Evolutionary conservation across 2,888 invertebrate species (phyloP).

Genomic region (Rhaphigaster nebulosa): DNA sequence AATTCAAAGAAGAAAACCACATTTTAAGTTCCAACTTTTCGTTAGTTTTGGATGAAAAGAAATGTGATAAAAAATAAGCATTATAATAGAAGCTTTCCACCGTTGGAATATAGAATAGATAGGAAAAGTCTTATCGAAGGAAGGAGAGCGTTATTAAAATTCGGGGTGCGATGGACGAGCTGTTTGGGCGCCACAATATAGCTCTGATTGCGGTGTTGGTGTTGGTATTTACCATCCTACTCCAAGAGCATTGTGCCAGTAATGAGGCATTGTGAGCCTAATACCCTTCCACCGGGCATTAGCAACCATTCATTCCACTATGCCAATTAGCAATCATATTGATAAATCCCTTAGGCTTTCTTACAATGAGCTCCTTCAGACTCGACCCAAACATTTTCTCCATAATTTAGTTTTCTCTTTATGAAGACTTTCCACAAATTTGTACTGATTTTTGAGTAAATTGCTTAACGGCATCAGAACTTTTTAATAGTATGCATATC

Average conservation of each 20-base stretch:
- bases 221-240: constrained; percentile 38
- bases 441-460: not conserved
- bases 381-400: not conserved
- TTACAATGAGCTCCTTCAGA: constrained; percentile 25
- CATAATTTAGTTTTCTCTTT: not conserved
- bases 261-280: constrained; percentile 35
- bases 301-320: constrained; percentile 15
- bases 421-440: not conserved
- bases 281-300: constrained; percentile 17
- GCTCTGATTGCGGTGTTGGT: constrained; percentile 47
- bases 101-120: not conserved
- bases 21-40: too few relatives aligned
- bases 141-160: constrained; percentile 40
- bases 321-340: constrained; percentile 46
- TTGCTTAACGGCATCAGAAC: not conserved
- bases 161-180: not conserved
- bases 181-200: constrained; percentile 47
- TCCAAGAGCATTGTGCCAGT: constrained; percentile 28
- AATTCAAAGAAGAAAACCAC: too few relatives aligned
- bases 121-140: not conserved
- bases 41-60: too few relatives aligned
- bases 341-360: constrained; percentile 23
- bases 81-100: too few relatives aligned
- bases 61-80: too few relatives aligned
- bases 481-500: not conserved